Percentiles rank a stretch among this genome's conserved stretches.
Conservation (phyloP, 92 coral and sea anemone species). For the Palythoa grandis region DNA sequence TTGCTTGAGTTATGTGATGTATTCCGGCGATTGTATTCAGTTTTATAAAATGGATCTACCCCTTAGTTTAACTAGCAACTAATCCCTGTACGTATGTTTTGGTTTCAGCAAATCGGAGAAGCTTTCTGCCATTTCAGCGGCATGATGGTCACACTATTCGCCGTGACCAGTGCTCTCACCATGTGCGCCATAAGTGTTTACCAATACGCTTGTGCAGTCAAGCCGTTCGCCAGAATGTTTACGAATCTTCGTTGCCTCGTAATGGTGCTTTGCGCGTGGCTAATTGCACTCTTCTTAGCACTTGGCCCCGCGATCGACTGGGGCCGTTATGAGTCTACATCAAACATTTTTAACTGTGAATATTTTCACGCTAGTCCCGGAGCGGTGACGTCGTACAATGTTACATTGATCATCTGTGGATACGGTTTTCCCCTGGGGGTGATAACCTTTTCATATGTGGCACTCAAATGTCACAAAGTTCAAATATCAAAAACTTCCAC, state of each 20-base stretch:
- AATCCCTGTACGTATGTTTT: neutral
- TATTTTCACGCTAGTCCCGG: constrained; percentile 71
- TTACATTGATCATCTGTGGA: constrained; percentile 81
- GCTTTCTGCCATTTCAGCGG: constrained; percentile 87
- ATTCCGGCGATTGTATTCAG: neutral
- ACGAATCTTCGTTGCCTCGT: constrained; percentile 90
- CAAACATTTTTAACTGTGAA: constrained; percentile 92
- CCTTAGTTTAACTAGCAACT: neutral
- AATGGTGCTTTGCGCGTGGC: constrained; percentile 90
- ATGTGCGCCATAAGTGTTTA: constrained; percentile 71
- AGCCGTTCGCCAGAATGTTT: constrained; percentile 69
- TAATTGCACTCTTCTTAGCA: constrained; percentile 79
- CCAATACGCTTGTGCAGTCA: constrained; percentile 77
- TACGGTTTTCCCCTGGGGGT: constrained; percentile 70
- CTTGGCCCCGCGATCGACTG: constrained; percentile 89
- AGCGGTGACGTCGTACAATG: constrained; percentile 81
- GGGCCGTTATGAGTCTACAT: constrained; percentile 98
- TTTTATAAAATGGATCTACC: neutral
- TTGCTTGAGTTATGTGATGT: too few relatives aligned
- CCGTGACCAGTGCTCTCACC: constrained; percentile 73
- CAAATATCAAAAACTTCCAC: constrained; percentile 59
- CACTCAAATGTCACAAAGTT: constrained; percentile 64
- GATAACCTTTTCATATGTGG: constrained; percentile 78
- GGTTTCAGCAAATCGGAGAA: constrained; percentile 79
- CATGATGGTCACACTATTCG: constrained; percentile 78